These are phyloP conservation scores for Phocoena phocoena DNA, from an alignment of 2,113 vertebrate genomes.

Conservation along the genomic window DNA sequence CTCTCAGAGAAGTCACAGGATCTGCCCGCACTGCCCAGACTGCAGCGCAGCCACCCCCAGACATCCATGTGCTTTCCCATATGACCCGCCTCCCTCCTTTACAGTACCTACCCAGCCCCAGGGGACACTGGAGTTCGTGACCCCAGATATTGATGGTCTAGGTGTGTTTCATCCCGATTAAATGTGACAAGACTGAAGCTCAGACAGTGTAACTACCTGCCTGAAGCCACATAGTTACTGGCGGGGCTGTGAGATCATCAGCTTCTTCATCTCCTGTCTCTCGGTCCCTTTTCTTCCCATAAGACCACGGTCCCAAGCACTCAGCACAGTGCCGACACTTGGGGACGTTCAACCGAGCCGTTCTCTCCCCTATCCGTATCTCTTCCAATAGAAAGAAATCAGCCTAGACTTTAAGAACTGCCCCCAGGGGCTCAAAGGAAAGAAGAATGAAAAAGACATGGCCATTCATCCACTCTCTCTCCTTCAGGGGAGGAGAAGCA, in stretches of 20 bases:
- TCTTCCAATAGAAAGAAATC: background rate
- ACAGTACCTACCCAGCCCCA: background rate
- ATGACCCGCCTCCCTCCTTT: background rate
- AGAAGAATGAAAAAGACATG: background rate
- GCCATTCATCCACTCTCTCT: background rate
- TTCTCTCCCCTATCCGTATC: background rate
- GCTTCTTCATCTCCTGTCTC: background rate
- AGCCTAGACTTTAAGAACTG: background rate
- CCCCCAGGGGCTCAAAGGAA: background rate
- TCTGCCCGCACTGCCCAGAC: background rate
- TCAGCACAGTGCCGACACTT: background rate
- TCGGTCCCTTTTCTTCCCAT: background rate
- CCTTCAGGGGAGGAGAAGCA: background rate
- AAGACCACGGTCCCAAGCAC: background rate
- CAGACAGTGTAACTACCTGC: background rate
- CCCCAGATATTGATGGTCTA: background rate
- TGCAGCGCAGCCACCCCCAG: too few species aligned
- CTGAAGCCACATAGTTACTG: background rate
- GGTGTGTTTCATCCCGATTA: background rate
- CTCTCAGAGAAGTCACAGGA: background rate
- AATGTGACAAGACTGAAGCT: background rate
- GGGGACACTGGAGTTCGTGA: background rate
- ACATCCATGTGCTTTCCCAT: background rate
- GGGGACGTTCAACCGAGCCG: background rate
- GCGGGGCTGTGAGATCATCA: background rate